phyloP scores from a whole-genome alignment of 1,140 invertebrate species.

The Microvelia longipes region DNA sequence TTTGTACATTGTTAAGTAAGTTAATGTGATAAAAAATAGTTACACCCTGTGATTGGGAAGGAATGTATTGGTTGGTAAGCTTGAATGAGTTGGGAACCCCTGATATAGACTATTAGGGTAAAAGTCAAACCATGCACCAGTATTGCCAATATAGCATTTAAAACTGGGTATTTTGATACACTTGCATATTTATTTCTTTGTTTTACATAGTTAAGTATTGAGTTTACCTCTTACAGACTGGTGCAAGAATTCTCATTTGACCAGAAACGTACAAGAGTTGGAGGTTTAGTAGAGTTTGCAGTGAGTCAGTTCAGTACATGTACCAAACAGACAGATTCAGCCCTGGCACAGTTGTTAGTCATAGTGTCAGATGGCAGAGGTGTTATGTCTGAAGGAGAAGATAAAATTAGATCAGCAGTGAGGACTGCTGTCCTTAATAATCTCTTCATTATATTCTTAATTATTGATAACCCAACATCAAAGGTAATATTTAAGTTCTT shows the following conservation, averaged over 20 bases:
- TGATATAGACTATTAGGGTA: too few relatives aligned
- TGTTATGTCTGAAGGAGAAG: constrained; percentile 75
- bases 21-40: too few relatives aligned
- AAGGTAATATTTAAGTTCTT: too few relatives aligned
- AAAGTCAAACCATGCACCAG: too few relatives aligned
- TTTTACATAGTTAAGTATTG: too few relatives aligned
- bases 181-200: too few relatives aligned
- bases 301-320: constrained; percentile 44
- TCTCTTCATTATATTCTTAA: constrained; percentile 88
- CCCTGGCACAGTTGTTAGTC: constrained; percentile 69
- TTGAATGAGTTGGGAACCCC: too few relatives aligned
- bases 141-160: too few relatives aligned
- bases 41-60: too few relatives aligned
- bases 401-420: constrained; percentile 59
- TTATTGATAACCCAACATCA: constrained; percentile 83
- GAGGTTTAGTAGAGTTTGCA: constrained; percentile 60
- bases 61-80: too few relatives aligned
- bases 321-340: constrained; percentile 27
- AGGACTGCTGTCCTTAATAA: constrained; percentile 58
- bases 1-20: too few relatives aligned
- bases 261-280: constrained; percentile 65
- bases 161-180: too few relatives aligned
- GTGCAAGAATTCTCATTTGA: constrained; percentile 62
- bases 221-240: constrained; percentile 33
- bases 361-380: constrained; percentile 90